Evolutionary conservation across 1,140 invertebrate species (phyloP).

Genomic region (Lordiphosa stackelbergi): DNA sequence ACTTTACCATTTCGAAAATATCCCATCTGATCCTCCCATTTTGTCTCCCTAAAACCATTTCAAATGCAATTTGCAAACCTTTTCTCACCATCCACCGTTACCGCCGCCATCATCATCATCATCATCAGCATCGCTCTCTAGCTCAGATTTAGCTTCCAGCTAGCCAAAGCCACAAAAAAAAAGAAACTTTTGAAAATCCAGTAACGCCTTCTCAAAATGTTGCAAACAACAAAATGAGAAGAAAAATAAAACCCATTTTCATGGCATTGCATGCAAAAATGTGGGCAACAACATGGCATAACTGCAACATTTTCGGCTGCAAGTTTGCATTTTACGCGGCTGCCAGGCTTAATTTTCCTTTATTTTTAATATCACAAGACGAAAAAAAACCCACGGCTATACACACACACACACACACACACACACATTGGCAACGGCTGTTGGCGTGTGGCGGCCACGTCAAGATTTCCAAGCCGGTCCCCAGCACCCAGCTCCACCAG

Average conservation of each 20-base stretch:
- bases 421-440: slow-evolving; percentile 25
- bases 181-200: slow-evolving; percentile 46
- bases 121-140: slow-evolving; percentile 34
- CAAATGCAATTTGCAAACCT: slow-evolving; percentile 53
- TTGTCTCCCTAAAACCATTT: slow-evolving; percentile 18
- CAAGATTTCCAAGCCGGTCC: slow-evolving; percentile 39
- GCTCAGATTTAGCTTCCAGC: slow-evolving; percentile 47
- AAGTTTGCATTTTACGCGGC: slow-evolving; percentile 73
- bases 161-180: slow-evolving; percentile 29
- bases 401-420: slow-evolving; percentile 16
- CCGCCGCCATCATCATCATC: neutral
- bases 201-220: slow-evolving; percentile 62
- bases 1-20: neutral
- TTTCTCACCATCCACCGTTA: slow-evolving; percentile 30
- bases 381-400: slow-evolving; percentile 66
- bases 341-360: slow-evolving; percentile 73
- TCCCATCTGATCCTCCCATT: neutral
- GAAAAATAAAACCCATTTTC: slow-evolving; percentile 45
- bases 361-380: slow-evolving; percentile 66
- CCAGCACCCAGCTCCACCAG: slow-evolving; percentile 38
- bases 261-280: slow-evolving; percentile 65
- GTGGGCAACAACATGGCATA: slow-evolving; percentile 50
- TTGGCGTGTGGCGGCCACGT: slow-evolving; percentile 25
- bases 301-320: slow-evolving; percentile 67
- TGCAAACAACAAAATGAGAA: slow-evolving; percentile 9